Base-by-base conservation (phyloP, 2,113 vertebrate species). In the Chionodraco myersi region DNA sequence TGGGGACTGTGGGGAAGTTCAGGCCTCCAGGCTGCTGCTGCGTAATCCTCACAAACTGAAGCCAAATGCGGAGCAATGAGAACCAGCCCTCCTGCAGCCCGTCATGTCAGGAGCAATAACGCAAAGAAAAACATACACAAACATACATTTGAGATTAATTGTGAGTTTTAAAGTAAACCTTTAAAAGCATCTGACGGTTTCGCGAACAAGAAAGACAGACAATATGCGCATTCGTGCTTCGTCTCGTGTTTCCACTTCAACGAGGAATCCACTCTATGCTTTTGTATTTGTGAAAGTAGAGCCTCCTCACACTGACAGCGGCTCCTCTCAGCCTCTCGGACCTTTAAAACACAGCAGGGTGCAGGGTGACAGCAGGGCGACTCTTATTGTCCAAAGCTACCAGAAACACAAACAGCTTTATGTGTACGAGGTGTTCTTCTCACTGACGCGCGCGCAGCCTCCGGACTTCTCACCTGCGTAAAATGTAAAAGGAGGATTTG, bases 91-190 rank as follows among this genome's bases (percentile, higher is more conserved):
- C 34, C 44, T 59, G 57, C 64, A 23, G 56, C 65, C 51, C 76
- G 56, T 59, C 79, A 54, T n/a, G 83, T 86, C 88, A 79, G 57
- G 56, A 82, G n/a, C 77, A 78, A 75, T 51, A 87, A 88, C 49
- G 44, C 0, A 21, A 15, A 65, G 65, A 75, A 48, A n/a, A 6
- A 41, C 36, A 41, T 7, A 41, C 36, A 41, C 36, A 41, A 41
- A 41, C 36, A 41, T 6, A 41, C 36, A 41, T 41, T 77, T 54
- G 67, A 44, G 9, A 59, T 81, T 70, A 75, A 73, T 52, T 52
- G 2, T 52, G 15, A 15, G 48, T 49, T 49, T 52, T 7, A 52
- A 18, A 41, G 36, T 41, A 41, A 41, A 7, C 6, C 1, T 7
- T 41, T 41, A 6, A 41, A 41, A 41, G 36, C 36, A 7, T 41